These are phyloP conservation scores for Eudasyphora cyanicolor DNA, from an alignment of 2,888 invertebrate species.

Conservation along the genomic window DNA sequence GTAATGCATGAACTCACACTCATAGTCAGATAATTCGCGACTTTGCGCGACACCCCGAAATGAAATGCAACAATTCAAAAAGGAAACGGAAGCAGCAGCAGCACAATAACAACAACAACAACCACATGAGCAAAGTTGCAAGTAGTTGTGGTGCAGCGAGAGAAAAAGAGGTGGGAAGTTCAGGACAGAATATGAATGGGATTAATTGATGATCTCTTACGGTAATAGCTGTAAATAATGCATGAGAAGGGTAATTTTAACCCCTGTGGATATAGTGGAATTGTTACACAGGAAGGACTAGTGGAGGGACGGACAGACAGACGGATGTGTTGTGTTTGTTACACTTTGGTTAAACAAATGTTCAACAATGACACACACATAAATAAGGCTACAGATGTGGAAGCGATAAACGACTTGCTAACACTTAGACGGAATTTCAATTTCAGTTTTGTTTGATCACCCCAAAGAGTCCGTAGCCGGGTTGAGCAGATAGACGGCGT, in stretches of 20 bases:
- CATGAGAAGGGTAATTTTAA: constrained; percentile 51
- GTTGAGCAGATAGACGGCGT: not conserved
- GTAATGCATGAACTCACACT: not conserved
- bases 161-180: not conserved
- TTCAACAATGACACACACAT: constrained; percentile 25
- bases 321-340: constrained; percentile 47
- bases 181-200: constrained; percentile 30
- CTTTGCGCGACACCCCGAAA: constrained; percentile 58
- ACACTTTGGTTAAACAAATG: constrained; percentile 55
- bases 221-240: constrained; percentile 61
- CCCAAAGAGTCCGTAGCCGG: not conserved
- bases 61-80: constrained; percentile 38
- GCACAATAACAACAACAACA: not conserved
- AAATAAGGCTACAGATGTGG: not conserved
- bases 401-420: not conserved
- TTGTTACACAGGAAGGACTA: not conserved
- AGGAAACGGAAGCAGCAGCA: constrained; percentile 5
- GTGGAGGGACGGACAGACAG: not conserved
- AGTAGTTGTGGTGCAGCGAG: not conserved
- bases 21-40: constrained; percentile 47
- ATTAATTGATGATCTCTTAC: constrained; percentile 64
- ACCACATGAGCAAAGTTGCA: not conserved
- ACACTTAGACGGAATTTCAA: not conserved
- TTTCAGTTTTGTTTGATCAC: not conserved
- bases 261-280: not conserved